phyloP scores from a whole-genome alignment of 1,140 invertebrate species.

The Calliphora vicina region DNA sequence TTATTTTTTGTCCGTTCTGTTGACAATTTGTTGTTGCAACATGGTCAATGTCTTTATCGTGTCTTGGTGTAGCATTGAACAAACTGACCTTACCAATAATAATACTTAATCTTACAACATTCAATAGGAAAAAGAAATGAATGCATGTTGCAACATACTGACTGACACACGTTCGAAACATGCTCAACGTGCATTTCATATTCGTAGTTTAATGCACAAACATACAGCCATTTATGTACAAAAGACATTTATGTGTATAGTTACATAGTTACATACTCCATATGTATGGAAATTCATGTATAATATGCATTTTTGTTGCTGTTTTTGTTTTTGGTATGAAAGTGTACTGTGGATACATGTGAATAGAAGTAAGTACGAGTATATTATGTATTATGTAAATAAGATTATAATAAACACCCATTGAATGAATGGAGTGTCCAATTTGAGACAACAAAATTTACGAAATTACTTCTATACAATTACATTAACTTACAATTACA shows the following conservation, averaged over 20 bases:
- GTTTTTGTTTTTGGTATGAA: background rate
- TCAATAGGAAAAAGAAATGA: background rate
- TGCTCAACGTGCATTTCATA: too few species aligned
- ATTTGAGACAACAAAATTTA: background rate
- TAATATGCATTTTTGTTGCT: too few species aligned
- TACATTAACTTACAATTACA: background rate
- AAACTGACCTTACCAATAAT: background rate
- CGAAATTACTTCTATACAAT: slow-evolving; percentile 1
- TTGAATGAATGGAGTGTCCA: background rate
- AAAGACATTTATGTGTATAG: too few species aligned
- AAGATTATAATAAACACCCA: slow-evolving; percentile 9
- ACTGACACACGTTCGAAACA: background rate
- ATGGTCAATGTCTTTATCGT: slow-evolving; percentile 11
- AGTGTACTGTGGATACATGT: background rate
- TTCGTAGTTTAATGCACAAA: too few species aligned
- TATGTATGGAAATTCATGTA: too few species aligned
- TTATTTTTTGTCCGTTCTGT: background rate
- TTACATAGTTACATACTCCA: too few species aligned
- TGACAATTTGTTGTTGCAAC: slow-evolving; percentile 4
- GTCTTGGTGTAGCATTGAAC: background rate
- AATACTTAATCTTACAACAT: background rate
- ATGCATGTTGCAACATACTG: background rate
- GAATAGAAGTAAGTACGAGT: background rate
- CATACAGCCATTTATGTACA: background rate
- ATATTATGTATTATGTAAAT: background rate